Evolutionary conservation across 2,113 vertebrate genomes (phyloP).

Genomic region (Picathartes gymnocephalus): DNA sequence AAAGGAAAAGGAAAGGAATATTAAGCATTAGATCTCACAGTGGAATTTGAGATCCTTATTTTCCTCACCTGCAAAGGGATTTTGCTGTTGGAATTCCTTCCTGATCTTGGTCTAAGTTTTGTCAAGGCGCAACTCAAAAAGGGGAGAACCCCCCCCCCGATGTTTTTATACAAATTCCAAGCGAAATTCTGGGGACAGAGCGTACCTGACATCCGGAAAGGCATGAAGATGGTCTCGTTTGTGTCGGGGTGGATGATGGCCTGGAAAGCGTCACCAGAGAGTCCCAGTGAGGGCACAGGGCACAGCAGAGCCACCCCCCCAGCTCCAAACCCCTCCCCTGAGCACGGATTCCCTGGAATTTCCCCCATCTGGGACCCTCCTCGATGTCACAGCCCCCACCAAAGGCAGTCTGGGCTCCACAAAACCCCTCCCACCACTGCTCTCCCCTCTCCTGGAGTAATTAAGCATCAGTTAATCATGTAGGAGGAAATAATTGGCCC

Average conservation of each 20-base stretch:
- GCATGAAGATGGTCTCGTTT: constrained; percentile 94
- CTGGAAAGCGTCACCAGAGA: constrained; percentile 61
- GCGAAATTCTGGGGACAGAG: accelerated
- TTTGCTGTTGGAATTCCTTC: not conserved
- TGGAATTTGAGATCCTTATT: not conserved
- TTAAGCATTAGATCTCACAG: accelerated
- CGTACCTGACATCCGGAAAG: constrained; percentile 96
- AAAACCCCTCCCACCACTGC: not conserved
- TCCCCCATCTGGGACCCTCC: accelerated
- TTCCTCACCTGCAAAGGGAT: not conserved
- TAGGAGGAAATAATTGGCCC: not conserved
- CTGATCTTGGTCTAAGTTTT: not conserved
- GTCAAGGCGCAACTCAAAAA: accelerated
- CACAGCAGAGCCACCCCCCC: too few species aligned
- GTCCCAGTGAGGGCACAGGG: not conserved
- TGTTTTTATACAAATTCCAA: accelerated
- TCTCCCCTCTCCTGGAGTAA: not conserved
- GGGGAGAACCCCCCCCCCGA: not conserved
- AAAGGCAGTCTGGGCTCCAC: not conserved
- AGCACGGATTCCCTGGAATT: accelerated
- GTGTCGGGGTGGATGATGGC: constrained; percentile 94
- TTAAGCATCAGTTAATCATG: accelerated
- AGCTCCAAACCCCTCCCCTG: not conserved
- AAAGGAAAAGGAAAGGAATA: too few species aligned
- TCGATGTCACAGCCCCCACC: not conserved